These are phyloP conservation scores for Hypomecis punctinalis DNA, from an alignment of 2,888 invertebrate species.

Conservation along the genomic window DNA sequence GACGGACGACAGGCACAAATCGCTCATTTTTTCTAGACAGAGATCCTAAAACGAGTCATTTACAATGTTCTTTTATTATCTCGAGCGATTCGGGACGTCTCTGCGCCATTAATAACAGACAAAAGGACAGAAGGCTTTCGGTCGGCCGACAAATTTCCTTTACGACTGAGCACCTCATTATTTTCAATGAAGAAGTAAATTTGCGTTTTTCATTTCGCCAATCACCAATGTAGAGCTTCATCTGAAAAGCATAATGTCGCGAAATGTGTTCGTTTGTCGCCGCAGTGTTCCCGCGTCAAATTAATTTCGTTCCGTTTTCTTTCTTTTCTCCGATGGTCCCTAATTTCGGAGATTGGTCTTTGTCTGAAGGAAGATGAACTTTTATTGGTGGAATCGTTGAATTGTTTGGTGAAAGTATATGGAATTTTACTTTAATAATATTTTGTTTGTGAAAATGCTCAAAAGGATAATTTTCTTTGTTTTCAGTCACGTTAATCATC, in stretches of 20 bases:
- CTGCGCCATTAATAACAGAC: slow-evolving; percentile 62
- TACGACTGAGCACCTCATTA: slow-evolving; percentile 62
- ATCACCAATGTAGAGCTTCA: slow-evolving; percentile 35
- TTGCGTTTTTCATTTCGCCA: slow-evolving; percentile 53
- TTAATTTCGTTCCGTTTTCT: slow-evolving; percentile 25
- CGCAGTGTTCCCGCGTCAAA: slow-evolving; percentile 19
- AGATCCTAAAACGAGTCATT: slow-evolving; percentile 58
- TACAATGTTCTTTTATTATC: slow-evolving; percentile 66
- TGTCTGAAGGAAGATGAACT: slow-evolving; percentile 11
- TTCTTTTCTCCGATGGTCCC: slow-evolving; percentile 12
- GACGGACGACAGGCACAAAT: slow-evolving; percentile 57
- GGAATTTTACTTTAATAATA: background rate
- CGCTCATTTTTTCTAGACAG: slow-evolving; percentile 52
- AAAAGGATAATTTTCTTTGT: too few relatives aligned
- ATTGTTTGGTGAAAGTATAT: background rate
- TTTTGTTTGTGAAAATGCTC: too few relatives aligned
- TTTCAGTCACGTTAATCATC: too few relatives aligned
- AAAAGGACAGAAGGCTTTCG: slow-evolving; percentile 58
- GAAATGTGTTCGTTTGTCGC: slow-evolving; percentile 36
- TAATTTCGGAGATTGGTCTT: slow-evolving; percentile 26
- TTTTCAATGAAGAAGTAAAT: slow-evolving; percentile 61
- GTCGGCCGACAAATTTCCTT: slow-evolving; percentile 58
- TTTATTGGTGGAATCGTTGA: slow-evolving; percentile 16
- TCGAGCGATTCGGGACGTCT: slow-evolving; percentile 54
- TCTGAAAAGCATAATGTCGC: slow-evolving; percentile 25